Evolutionary conservation across 2,888 invertebrate genomes (phyloP), one percentile per base, ranked within the genome.

Genomic region (Ischnus inquisitorius): DNA sequence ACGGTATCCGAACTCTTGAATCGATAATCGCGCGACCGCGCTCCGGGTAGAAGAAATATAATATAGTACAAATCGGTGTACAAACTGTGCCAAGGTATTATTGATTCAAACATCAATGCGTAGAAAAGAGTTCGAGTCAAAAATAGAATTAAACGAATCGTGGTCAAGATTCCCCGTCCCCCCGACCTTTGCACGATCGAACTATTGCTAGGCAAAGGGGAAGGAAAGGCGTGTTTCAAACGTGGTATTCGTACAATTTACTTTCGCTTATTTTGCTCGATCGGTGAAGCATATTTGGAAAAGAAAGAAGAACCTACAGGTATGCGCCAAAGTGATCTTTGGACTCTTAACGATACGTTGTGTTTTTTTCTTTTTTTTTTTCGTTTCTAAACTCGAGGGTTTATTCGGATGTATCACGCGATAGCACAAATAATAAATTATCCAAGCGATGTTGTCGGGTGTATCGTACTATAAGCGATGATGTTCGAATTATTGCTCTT

Each of bases 1-100:
- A 16, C 54, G 54, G 54, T 12, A 1, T 51, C 10, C 3, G 10
- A 22, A 54, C 34, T 34, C 34, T 34, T 1, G 34, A 34, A 34
- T 34, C 34, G 19, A 54, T 19, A 8, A 54, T 54, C 54, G 54
- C 54, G 54, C 34, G 34, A 34, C 8, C 34, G 19, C 19, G 34
- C 34, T 34, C 14, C 34, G 12, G 12, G 19, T 69, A 34, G 25
- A 25, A 16, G 10, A 72, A 25, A 72, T 57, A 72, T 43, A 72
- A 57, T 43, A 10, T n/a, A 60, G 43, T 60, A 72, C 72, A 72
- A 72, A 72, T 72, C 54, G 25, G 28, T 60, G 60, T 72, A 72
- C 72, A 72, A 72, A 60, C 19, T 22, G 43, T 46, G 72, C 16
- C 22, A 22, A 19, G 6, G 14, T 67, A 25, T 41, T 14, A 71